These are phyloP conservation scores for Acrocephalus scirpaceus DNA, from an alignment of 2,797 vertebrate genomes.

Conservation along the genomic window DNA sequence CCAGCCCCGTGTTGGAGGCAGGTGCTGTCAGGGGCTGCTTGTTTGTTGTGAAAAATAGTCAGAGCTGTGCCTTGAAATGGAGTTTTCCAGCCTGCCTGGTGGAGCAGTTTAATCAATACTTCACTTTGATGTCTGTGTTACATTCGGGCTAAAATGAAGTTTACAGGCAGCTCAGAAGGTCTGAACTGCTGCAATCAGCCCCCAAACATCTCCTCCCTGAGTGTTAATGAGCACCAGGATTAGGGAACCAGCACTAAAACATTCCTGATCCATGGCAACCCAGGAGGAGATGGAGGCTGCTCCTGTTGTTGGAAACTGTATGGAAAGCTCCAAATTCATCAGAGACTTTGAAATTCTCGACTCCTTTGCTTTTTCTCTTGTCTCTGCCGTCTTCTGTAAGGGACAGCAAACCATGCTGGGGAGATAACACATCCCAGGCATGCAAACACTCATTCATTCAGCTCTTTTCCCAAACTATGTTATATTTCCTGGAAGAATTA, in stretches of 20 bases:
- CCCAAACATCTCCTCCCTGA: not conserved
- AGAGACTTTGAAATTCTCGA: not conserved
- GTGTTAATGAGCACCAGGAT: not conserved
- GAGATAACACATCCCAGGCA: not conserved
- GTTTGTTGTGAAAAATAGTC: constrained; percentile 10
- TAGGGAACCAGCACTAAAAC: not conserved
- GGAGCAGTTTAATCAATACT: constrained; percentile 26
- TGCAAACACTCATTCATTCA: not conserved
- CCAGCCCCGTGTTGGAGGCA: not conserved
- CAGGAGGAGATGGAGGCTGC: not conserved
- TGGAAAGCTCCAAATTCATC: not conserved
- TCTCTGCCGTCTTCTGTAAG: not conserved
- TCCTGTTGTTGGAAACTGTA: not conserved
- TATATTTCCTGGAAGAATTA: not conserved
- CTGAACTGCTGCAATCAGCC: not conserved
- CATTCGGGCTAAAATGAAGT: not conserved
- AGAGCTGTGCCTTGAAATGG: not conserved
- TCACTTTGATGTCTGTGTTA: constrained; percentile 14
- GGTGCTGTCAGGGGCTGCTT: not conserved
- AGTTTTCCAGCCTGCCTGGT: not conserved
- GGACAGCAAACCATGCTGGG: not conserved
- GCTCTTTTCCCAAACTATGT: not conserved
- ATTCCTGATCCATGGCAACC: not conserved
- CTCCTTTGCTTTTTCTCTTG: not conserved
- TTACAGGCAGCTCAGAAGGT: not conserved